phyloP scores from a whole-genome alignment of 1,140 invertebrate species.

The Drosophila ambigua region DNA sequence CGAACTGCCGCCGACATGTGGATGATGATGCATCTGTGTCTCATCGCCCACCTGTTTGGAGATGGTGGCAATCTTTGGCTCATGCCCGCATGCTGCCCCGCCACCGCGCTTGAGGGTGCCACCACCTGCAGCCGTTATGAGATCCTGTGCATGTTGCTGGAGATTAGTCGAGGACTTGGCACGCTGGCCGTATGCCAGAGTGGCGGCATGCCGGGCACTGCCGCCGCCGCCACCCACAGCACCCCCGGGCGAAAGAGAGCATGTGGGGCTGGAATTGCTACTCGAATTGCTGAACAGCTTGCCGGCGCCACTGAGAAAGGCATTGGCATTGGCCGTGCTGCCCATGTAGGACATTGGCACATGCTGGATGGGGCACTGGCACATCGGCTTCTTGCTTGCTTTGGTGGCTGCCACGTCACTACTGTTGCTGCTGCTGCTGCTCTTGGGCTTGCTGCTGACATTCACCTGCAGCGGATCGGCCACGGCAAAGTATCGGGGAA shows the following conservation, averaged over 20 bases:
- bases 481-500: slow-evolving; percentile 81
- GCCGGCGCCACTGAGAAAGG: slow-evolving; percentile 67
- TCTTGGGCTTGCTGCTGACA: slow-evolving; percentile 53
- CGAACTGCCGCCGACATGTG: slow-evolving; percentile 24
- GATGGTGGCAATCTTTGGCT: slow-evolving; percentile 79
- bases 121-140: slow-evolving; percentile 26
- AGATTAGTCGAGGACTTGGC: slow-evolving; percentile 70
- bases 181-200: slow-evolving; percentile 56
- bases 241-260: slow-evolving; percentile 46
- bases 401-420: slow-evolving; percentile 37
- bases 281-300: slow-evolving; percentile 53
- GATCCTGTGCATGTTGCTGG: slow-evolving; percentile 59
- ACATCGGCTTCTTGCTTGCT: slow-evolving; percentile 78
- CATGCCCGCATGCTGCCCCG: slow-evolving; percentile 41
- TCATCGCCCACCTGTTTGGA: slow-evolving; percentile 82
- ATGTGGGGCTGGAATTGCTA: slow-evolving; percentile 51
- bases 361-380: slow-evolving; percentile 83
- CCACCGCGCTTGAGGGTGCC: slow-evolving; percentile 42
- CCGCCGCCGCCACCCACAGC: slow-evolving; percentile 11
- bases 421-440: slow-evolving; percentile 39
- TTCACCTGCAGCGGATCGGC: slow-evolving; percentile 77
- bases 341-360: slow-evolving; percentile 84
- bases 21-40: slow-evolving; percentile 17
- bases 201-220: slow-evolving; percentile 46
- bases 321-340: slow-evolving; percentile 72